Conservation (phyloP, 2,113 vertebrate genomes). For the Narcine bancroftii region DNA sequence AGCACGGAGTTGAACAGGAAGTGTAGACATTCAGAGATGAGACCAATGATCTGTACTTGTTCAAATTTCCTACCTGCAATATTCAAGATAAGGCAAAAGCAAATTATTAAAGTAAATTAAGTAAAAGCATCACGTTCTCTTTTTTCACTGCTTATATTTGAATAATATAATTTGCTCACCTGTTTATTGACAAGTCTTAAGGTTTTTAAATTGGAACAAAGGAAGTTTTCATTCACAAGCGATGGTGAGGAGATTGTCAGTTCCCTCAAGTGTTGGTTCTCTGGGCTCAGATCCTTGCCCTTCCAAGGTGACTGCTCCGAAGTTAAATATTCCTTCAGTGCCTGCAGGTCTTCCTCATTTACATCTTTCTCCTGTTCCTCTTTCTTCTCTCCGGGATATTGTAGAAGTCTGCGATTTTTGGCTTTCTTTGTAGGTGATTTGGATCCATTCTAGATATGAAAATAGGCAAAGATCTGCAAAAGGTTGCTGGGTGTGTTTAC, state of each 20-base stretch:
- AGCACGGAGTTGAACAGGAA: background rate
- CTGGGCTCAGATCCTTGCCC: conserved; percentile 47
- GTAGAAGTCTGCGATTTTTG: background rate
- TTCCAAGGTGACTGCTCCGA: conserved; percentile 66
- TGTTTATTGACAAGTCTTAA: conserved; percentile 60
- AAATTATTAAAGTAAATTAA: background rate
- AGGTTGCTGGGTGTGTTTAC: background rate
- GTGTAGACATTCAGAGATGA: background rate
- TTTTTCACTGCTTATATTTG: too few relatives aligned
- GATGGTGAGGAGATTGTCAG: conserved; percentile 51
- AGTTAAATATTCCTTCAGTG: conserved; percentile 56
- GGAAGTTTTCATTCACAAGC: conserved; percentile 38
- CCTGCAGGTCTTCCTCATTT: conserved; percentile 48
- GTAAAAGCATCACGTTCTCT: background rate
- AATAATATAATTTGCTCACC: conserved; percentile 51
- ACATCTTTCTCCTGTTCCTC: background rate
- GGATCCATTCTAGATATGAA: conserved; percentile 53
- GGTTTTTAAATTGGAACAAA: conserved; percentile 55
- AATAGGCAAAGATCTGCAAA: background rate
- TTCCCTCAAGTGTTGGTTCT: conserved; percentile 55
- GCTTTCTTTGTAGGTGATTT: background rate
- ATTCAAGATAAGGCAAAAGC: background rate
- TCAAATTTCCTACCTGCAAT: too few relatives aligned
- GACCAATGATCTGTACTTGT: too few relatives aligned
- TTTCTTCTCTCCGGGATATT: background rate